Percentiles rank a stretch among this genome's conserved stretches.
Conservation (phyloP, 2,888 invertebrate genomes). For the Agriopis marginaria region DNA sequence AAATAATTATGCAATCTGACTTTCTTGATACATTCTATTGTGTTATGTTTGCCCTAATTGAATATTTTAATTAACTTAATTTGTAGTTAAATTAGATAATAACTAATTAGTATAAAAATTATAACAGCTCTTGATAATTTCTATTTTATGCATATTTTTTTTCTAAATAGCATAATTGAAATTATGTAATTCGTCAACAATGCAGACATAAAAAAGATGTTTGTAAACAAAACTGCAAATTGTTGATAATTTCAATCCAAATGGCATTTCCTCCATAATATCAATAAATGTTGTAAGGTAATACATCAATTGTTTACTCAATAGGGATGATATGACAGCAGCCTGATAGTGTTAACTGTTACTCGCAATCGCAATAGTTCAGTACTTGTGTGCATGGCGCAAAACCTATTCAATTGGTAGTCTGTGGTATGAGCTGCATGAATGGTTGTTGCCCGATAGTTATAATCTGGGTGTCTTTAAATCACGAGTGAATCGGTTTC, state of each 20-base stretch:
- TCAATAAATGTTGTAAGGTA: not conserved
- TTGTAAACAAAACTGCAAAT: constrained; percentile 38
- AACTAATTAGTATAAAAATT: not conserved
- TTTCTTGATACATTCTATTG: not conserved
- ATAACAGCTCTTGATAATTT: not conserved
- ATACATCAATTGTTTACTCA: constrained; percentile 20
- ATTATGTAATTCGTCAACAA: constrained; percentile 14
- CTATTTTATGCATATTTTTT: not conserved
- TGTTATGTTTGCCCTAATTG: not conserved
- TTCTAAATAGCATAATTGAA: constrained; percentile 13
- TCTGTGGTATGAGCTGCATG: no score
- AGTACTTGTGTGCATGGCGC: no score
- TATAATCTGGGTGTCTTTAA: no score
- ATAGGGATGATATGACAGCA: constrained; percentile 6
- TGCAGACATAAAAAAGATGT: constrained; percentile 15
- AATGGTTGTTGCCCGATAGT: no score
- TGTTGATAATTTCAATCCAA: constrained; percentile 19
- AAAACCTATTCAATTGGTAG: no score
- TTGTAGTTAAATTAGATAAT: not conserved
- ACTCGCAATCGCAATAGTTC: not conserved
- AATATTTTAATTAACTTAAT: not conserved
- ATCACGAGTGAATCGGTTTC: no score
- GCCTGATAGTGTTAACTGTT: not conserved
- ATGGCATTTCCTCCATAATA: constrained; percentile 11
- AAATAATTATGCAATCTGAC: not conserved